Evolutionary conservation across 2,113 vertebrate genomes (phyloP), one percentile per base, ranked within the genome.

Genomic region (Percopsis transmontana): DNA sequence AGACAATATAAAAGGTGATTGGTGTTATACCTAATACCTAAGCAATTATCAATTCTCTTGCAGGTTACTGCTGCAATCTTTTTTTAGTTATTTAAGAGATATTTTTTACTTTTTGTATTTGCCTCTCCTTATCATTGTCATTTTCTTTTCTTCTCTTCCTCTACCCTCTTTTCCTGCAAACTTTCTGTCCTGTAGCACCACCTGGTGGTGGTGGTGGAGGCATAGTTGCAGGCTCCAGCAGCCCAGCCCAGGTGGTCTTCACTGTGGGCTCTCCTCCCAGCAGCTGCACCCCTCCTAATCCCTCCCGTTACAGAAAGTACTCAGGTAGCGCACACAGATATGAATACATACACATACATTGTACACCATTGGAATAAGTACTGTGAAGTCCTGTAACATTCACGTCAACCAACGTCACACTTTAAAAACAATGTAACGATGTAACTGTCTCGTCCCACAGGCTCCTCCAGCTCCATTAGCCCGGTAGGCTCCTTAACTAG

Each of bases 261-360:
- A 99, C 96, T 0, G 95, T 99, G 52, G 97, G 97, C 59, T 99
- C 97, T n/a, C 97, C 97, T 58, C 95, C 97, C 38, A 95, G 93
- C 23, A 94, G 95, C 83, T 92, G 90, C 82, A 95, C 95, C 0
- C 95, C 97, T 1, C 95, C 96, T 16, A 94, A 95, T 40, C 85
- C 90, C 55, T 91, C 85, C 77, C 90, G 93, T 41, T 91, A 93
- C 62, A 93, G 95, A 78, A 92, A 96, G 91, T 95, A 94, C 88
- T 99, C 97, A 89, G 96, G 97, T 98, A 90, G 44, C n/a, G n/a
- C n/a, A n/a, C n/a, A n/a, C n/a, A n/a, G n/a, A n/a, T n/a, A n/a
- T 33, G 27, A 33, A 33, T 33, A 4, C 27, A 33, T 33, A 6
- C 27, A 7, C 3, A 33, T 33, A 7, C 5, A 33, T 33, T 33